phyloP scores from a whole-genome alignment of 1,140 invertebrate genomes.

The Drosophila pandora region DNA sequence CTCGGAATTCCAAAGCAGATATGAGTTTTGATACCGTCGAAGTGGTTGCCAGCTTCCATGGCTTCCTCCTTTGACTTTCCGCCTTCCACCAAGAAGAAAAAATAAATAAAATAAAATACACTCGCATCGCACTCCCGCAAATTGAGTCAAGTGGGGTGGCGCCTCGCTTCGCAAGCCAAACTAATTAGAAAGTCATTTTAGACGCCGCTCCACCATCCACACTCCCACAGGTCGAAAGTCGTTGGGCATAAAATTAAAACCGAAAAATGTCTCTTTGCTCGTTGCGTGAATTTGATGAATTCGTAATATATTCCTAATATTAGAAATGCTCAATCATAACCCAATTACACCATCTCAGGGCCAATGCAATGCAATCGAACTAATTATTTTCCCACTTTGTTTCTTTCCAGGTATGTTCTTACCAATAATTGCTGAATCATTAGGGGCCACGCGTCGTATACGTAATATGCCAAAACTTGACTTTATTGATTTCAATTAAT shows the following conservation, averaged over 20 bases:
- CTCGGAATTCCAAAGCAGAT: constrained; percentile 74
- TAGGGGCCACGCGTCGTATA: constrained; percentile 38
- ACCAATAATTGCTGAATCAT: constrained; percentile 3
- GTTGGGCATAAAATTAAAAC: constrained; percentile 74
- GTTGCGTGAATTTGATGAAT: constrained; percentile 36
- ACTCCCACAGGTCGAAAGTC: constrained; percentile 60
- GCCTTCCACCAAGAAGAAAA: constrained; percentile 4
- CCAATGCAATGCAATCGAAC: constrained; percentile 31
- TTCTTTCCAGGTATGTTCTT: constrained; percentile 21
- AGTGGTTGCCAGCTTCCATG: constrained; percentile 52
- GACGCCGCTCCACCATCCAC: constrained; percentile 41
- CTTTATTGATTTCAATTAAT: constrained; percentile 78
- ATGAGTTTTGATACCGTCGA: constrained; percentile 72
- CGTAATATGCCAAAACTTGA: constrained; percentile 49
- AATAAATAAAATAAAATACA: constrained; percentile 9
- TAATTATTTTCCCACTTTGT: constrained; percentile 22
- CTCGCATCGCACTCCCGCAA: constrained; percentile 27
- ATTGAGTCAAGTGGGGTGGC: constrained; percentile 70
- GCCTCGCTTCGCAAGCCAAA: constrained; percentile 69
- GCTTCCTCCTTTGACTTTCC: constrained; percentile 26
- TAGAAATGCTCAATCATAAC: constrained; percentile 31
- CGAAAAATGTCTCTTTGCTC: constrained; percentile 24
- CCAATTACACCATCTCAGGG: constrained; percentile 9
- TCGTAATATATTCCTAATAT: constrained; percentile 4
- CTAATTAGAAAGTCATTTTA: constrained; percentile 81